Evolutionary conservation across 2,888 invertebrate species (phyloP).

Genomic region (Charanyca ferruginea): DNA sequence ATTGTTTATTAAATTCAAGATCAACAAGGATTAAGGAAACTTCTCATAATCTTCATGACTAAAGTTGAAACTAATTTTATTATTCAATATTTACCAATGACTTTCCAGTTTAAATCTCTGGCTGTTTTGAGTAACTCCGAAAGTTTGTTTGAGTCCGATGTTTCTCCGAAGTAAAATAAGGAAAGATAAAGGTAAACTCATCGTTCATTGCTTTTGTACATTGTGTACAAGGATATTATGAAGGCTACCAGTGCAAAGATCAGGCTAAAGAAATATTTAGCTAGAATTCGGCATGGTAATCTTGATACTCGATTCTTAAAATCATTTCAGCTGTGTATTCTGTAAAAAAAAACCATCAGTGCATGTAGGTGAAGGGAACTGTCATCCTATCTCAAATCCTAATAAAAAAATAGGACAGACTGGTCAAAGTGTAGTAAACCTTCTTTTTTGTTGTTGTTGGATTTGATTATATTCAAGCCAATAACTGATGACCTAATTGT

Average conservation of each 20-base stretch:
- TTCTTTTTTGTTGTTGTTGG: no score
- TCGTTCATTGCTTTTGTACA: neutral
- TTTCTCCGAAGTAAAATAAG: slow-evolving; percentile 49
- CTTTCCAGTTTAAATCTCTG: slow-evolving; percentile 20
- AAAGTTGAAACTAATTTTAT: slow-evolving; percentile 2
- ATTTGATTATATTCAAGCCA: no score
- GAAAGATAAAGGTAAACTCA: slow-evolving; percentile 34
- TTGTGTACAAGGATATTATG: slow-evolving; percentile 26
- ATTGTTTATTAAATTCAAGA: slow-evolving; percentile 37
- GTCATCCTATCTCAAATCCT: no score
- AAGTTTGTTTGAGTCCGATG: slow-evolving; percentile 17
- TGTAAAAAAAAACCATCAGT: no score
- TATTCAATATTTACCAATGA: slow-evolving; percentile 25
- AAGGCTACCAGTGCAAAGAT: slow-evolving; percentile 8
- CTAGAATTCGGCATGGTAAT: no score
- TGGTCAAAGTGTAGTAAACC: no score
- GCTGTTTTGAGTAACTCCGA: slow-evolving; percentile 9
- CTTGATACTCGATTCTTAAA: no score
- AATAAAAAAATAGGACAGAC: no score
- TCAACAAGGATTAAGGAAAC: slow-evolving; percentile 27
- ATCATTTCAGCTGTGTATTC: no score
- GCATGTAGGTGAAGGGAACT: no score
- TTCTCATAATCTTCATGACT: slow-evolving; percentile 4
- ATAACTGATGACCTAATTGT: no score
- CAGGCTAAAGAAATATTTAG: neutral